Evolutionary conservation across 2,113 vertebrate species (phyloP).

Genomic region (Cynoglossus semilaevis): DNA sequence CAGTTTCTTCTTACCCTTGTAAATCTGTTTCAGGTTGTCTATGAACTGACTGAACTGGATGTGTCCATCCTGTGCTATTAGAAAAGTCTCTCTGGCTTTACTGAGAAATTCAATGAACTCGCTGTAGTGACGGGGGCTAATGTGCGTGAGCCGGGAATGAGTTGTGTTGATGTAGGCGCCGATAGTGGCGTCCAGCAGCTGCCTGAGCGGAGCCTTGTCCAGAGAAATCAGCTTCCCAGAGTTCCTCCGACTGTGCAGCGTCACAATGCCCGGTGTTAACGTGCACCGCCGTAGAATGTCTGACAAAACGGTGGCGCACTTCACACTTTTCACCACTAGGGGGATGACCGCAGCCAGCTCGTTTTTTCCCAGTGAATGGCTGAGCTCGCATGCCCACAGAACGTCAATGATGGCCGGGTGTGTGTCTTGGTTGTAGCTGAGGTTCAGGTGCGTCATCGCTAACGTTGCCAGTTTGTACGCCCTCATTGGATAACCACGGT

Average conservation of each 20-base stretch:
- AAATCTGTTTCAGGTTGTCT: conserved; percentile 71
- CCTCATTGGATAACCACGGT: conserved; percentile 79
- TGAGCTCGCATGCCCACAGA: conserved; percentile 95
- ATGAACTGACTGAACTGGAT: conserved; percentile 68
- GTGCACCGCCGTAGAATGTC: conserved; percentile 96
- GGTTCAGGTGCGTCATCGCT: conserved; percentile 67
- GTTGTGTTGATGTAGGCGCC: conserved; percentile 69
- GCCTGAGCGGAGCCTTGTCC: conserved; percentile 65
- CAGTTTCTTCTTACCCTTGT: conserved; percentile 71
- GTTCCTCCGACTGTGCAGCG: conserved; percentile 63
- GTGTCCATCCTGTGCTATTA: conserved; percentile 66
- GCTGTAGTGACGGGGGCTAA: conserved; percentile 69
- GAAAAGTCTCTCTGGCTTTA: conserved; percentile 66
- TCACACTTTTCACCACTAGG: conserved; percentile 94
- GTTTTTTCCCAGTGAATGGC: conserved; percentile 94
- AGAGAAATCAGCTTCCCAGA: conserved; percentile 67
- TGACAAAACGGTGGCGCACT: conserved; percentile 92
- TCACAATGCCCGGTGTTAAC: conserved; percentile 77
- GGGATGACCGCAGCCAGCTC: conserved; percentile 95
- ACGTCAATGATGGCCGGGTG: conserved; percentile 97
- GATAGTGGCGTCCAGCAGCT: conserved; percentile 67
- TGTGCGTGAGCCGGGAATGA: conserved; percentile 65
- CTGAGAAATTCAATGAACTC: conserved; percentile 70
- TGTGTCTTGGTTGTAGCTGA: conserved; percentile 85
- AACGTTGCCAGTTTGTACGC: conserved; percentile 64